phyloP scores from a whole-genome alignment of 2,888 invertebrate species.

The Charanyca ferruginea region DNA sequence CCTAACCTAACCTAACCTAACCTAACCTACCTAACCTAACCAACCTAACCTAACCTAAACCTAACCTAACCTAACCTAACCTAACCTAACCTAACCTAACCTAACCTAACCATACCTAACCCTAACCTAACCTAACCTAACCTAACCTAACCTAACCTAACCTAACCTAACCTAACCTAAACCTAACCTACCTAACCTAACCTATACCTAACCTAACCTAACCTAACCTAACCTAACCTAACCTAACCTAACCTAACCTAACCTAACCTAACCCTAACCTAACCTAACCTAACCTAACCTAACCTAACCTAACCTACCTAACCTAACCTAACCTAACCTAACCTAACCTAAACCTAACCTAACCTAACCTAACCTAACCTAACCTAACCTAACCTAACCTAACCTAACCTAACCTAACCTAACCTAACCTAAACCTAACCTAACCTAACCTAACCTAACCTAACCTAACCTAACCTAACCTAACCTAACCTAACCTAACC shows the following conservation, averaged over 20 bases:
- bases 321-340: slow-evolving; percentile 45
- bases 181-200: slow-evolving; percentile 25
- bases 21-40: slow-evolving; percentile 51
- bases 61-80: slow-evolving; percentile 37
- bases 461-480: slow-evolving; percentile 47
- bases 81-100: too few species aligned
- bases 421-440: slow-evolving; percentile 46
- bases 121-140: slow-evolving; percentile 40
- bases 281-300: slow-evolving; percentile 25
- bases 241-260: slow-evolving; percentile 39
- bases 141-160: slow-evolving; percentile 31
- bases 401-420: slow-evolving; percentile 45
- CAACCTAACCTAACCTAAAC: slow-evolving; percentile 45
- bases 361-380: slow-evolving; percentile 49
- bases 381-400: slow-evolving; percentile 50
- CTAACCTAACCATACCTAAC: slow-evolving; percentile 44
- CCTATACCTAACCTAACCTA: slow-evolving; percentile 32
- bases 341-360: slow-evolving; percentile 49
- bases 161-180: slow-evolving; percentile 18
- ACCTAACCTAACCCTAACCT: slow-evolving; percentile 26
- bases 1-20: slow-evolving; percentile 51
- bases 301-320: slow-evolving; percentile 42
- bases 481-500: slow-evolving; percentile 46
- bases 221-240: slow-evolving; percentile 41
- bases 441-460: slow-evolving; percentile 45